phyloP scores from a whole-genome alignment of 1,140 invertebrate species.

The Nasonia longicornis region DNA sequence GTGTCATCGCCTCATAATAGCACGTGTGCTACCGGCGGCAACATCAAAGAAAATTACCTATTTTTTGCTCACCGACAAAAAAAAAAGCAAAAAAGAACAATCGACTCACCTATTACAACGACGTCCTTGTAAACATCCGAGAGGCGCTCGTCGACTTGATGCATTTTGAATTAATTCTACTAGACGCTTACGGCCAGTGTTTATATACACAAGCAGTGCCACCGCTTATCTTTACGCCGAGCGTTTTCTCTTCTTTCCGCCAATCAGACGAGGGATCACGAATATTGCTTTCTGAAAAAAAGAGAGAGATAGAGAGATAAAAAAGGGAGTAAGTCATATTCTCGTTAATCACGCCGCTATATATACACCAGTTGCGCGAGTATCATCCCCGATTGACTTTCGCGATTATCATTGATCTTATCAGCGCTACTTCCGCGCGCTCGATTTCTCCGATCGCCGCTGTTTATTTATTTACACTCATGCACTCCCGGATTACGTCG shows the following conservation, averaged over 20 bases:
- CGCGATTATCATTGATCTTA: too few relatives aligned
- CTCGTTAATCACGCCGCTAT: not conserved
- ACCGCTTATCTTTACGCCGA: not conserved
- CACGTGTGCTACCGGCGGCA: not conserved
- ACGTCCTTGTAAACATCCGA: conserved; percentile 74
- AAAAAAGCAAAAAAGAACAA: not conserved
- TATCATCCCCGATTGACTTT: too few relatives aligned
- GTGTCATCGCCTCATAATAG: too few relatives aligned
- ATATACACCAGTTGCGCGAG: too few relatives aligned
- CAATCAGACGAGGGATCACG: not conserved
- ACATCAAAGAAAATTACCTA: not conserved
- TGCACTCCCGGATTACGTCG: too few relatives aligned
- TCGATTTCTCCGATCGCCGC: too few relatives aligned
- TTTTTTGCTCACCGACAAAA: too few relatives aligned
- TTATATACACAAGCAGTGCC: not conserved
- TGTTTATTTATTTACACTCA: too few relatives aligned
- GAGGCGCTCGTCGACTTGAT: conserved; percentile 29
- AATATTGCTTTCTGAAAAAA: conserved; percentile 26
- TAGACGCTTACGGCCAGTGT: not conserved
- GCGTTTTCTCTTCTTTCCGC: conserved; percentile 19
- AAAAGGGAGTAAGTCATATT: not conserved
- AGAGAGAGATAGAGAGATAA: too few relatives aligned
- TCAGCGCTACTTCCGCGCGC: too few relatives aligned
- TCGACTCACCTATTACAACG: conserved; percentile 72
- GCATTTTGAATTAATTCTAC: conserved; percentile 37